Percentiles rank a stretch among this genome's conserved stretches.
Evolutionary conservation across 2,797 vertebrate species (phyloP).

Genomic region (Acridotheres tristis): DNA sequence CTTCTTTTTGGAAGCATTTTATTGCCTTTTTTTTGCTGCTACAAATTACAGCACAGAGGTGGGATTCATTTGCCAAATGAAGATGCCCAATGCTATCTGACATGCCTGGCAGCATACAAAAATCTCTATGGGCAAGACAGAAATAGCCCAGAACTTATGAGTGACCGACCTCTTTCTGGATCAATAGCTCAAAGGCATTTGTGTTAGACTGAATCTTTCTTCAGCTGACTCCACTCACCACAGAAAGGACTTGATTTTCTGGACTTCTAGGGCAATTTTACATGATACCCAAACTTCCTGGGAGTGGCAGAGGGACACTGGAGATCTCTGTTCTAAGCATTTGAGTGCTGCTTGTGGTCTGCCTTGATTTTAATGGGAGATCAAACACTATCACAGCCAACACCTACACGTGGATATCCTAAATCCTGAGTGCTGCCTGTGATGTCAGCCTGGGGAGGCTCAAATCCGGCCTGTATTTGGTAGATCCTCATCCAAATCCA

Average conservation of each 20-base stretch:
- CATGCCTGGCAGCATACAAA: neutral
- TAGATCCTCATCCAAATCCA: neutral
- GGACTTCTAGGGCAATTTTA: neutral
- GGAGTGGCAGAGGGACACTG: neutral
- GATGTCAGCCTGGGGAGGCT: neutral
- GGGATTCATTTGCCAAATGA: neutral
- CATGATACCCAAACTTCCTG: neutral
- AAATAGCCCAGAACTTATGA: neutral
- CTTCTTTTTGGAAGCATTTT: neutral
- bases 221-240: neutral
- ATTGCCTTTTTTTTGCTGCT: fast-evolving
- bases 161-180: neutral
- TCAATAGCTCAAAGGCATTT: neutral
- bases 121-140: neutral
- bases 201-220: neutral
- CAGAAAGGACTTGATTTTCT: neutral
- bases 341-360: neutral
- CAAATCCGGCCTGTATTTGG: neutral
- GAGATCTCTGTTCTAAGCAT: neutral
- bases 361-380: neutral
- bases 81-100: neutral
- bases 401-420: neutral
- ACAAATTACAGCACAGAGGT: neutral
- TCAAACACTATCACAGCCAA: neutral
- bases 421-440: neutral